These are phyloP conservation scores for Miltochrista miniata DNA, from an alignment of 2,888 invertebrate species.

Conservation along the genomic window DNA sequence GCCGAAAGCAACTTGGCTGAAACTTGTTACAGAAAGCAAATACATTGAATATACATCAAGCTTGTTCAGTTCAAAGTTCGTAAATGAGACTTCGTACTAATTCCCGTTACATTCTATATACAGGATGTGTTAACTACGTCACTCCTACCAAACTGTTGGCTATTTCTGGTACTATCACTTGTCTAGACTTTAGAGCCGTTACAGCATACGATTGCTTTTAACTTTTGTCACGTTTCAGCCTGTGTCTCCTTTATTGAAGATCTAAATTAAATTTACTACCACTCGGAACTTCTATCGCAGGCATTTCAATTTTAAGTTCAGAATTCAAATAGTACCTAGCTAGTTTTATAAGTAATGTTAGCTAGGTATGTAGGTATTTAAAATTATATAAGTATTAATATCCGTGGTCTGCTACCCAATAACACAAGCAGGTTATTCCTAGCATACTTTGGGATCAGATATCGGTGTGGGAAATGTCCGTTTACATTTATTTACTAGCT, in stretches of 20 bases:
- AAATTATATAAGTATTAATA: too few species aligned
- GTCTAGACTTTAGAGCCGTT: background rate
- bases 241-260: background rate
- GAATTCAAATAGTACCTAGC: too few species aligned
- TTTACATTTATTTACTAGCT: too few species aligned
- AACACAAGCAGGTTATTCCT: too few species aligned
- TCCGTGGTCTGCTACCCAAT: too few species aligned
- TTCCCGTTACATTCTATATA: background rate
- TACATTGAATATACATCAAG: background rate
- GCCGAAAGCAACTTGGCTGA: background rate
- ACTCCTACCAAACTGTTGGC: background rate
- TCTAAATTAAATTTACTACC: background rate
- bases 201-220: background rate
- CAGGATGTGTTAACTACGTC: background rate
- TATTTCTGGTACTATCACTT: background rate
- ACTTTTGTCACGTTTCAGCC: background rate
- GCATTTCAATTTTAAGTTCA: too few species aligned
- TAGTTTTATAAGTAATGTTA: too few species aligned
- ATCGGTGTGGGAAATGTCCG: too few species aligned
- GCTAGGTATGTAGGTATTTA: too few species aligned
- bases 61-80: background rate
- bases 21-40: background rate
- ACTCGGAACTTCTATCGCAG: too few species aligned
- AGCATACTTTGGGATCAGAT: too few species aligned
- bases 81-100: background rate